Conservation (phyloP, 2,888 invertebrate genomes). For the Brachypterus glaber region DNA sequence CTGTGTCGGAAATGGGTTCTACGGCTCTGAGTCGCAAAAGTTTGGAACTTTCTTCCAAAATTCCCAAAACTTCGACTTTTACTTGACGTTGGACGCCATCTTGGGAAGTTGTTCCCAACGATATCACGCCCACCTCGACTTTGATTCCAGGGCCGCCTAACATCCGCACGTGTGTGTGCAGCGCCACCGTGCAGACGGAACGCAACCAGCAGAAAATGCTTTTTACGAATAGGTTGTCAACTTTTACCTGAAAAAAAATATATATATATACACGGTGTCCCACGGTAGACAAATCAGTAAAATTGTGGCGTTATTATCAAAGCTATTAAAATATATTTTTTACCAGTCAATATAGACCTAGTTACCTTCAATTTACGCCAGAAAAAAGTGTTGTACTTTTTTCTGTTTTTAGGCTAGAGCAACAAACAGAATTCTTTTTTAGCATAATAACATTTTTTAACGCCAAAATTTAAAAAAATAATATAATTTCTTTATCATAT, state of each 20-base stretch:
- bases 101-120: slow-evolving; percentile 76
- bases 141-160: slow-evolving; percentile 63
- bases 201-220: slow-evolving; percentile 62
- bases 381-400: no score
- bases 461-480: no score
- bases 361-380: no score
- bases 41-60: slow-evolving; percentile 65
- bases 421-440: no score
- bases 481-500: no score
- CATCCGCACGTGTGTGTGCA: slow-evolving; percentile 65
- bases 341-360: no score
- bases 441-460: no score
- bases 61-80: slow-evolving; percentile 80
- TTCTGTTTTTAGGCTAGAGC: no score
- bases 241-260: slow-evolving; percentile 42
- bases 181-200: slow-evolving; percentile 68
- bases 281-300: no score
- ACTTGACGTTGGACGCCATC: slow-evolving; percentile 56
- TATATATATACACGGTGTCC: not conserved
- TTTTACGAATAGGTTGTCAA: slow-evolving; percentile 59
- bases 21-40: slow-evolving; percentile 69
- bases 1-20: slow-evolving; percentile 69
- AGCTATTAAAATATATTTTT: no score
- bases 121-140: slow-evolving; percentile 76
- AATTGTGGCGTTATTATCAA: no score